Percentiles rank a stretch among this genome's conserved stretches.
Conservation (phyloP, 2,113 vertebrate species). For the Thalassoma bifasciatum region DNA sequence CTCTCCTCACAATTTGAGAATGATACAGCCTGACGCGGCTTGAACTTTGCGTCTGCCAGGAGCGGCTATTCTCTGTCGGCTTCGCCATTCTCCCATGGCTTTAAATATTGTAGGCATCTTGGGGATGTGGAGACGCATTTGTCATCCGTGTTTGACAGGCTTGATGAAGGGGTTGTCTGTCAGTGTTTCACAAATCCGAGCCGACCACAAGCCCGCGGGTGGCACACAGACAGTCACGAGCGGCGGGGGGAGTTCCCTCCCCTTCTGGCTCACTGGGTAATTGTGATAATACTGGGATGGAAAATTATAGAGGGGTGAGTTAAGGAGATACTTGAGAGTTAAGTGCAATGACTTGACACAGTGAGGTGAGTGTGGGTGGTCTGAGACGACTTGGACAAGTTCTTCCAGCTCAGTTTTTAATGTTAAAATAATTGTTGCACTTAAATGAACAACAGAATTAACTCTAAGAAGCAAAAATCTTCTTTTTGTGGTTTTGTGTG, state of each 20-base stretch:
- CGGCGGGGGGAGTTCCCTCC: conserved; percentile 65
- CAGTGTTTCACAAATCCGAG: conserved; percentile 77
- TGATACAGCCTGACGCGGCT: conserved; percentile 75
- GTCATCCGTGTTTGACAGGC: conserved; percentile 82
- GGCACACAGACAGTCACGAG: conserved; percentile 70
- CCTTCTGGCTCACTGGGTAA: conserved; percentile 71
- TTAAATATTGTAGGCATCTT: conserved; percentile 80
- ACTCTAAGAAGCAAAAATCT: conserved; percentile 44
- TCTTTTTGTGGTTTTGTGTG: not conserved
- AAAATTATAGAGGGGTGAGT: conserved; percentile 79
- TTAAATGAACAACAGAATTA: conserved; percentile 57
- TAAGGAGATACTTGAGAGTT: conserved; percentile 74
- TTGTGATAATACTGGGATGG: conserved; percentile 79
- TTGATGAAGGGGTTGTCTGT: conserved; percentile 83
- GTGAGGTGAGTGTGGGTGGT: conserved; percentile 76
- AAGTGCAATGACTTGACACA: conserved; percentile 71
- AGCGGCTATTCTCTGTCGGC: conserved; percentile 70
- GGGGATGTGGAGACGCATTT: conserved; percentile 80
- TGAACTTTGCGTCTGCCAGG: conserved; percentile 76
- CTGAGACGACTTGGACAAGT: conserved; percentile 67
- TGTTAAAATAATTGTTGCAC: conserved; percentile 52
- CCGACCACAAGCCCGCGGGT: conserved; percentile 75
- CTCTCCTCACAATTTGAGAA: conserved; percentile 74
- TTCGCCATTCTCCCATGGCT: conserved; percentile 73
- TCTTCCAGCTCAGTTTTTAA: conserved; percentile 66